A percentile compares a stretch with the other conserved stretches of the same genome.
Conservation (phyloP, 2,888 invertebrate species). For the Stegophylla sp. region DNA sequence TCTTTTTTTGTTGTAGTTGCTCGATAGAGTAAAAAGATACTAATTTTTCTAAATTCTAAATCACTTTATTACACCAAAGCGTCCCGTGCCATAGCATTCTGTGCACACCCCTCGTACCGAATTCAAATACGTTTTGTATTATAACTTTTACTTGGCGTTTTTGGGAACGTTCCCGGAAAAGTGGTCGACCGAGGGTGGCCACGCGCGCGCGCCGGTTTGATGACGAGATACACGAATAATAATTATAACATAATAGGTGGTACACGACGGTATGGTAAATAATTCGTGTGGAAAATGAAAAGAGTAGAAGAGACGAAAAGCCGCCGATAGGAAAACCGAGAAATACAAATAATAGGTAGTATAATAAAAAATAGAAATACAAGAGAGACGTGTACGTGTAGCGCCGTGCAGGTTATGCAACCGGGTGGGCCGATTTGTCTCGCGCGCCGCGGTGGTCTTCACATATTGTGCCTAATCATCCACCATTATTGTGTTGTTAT, state of each 20-base stretch:
- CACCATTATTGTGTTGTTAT: conserved; percentile 53
- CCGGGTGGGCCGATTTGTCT: conserved; percentile 59
- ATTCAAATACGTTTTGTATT: too few relatives aligned
- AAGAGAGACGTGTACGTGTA: background rate
- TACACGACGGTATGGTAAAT: background rate
- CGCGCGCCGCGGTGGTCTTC: conserved; percentile 53
- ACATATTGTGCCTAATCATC: conserved; percentile 56
- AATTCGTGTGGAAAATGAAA: background rate
- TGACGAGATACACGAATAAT: background rate
- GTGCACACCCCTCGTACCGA: too few relatives aligned
- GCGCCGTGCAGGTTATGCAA: conserved; percentile 58
- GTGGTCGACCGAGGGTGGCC: background rate
- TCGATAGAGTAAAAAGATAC: too few relatives aligned
- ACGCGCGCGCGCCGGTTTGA: background rate
- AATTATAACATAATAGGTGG: background rate
- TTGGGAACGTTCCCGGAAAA: too few relatives aligned
- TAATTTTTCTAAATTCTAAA: too few relatives aligned
- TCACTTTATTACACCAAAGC: too few relatives aligned
- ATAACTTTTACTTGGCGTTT: too few relatives aligned
- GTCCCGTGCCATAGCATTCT: too few relatives aligned
- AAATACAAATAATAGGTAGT: too few relatives aligned
- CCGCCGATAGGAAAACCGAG: background rate
- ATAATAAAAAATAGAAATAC: too few relatives aligned
- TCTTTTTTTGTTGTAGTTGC: too few relatives aligned
- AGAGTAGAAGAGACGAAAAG: background rate